phyloP scores from a whole-genome alignment of 2,113 vertebrate genomes.

The Periophthalmus modestus region DNA sequence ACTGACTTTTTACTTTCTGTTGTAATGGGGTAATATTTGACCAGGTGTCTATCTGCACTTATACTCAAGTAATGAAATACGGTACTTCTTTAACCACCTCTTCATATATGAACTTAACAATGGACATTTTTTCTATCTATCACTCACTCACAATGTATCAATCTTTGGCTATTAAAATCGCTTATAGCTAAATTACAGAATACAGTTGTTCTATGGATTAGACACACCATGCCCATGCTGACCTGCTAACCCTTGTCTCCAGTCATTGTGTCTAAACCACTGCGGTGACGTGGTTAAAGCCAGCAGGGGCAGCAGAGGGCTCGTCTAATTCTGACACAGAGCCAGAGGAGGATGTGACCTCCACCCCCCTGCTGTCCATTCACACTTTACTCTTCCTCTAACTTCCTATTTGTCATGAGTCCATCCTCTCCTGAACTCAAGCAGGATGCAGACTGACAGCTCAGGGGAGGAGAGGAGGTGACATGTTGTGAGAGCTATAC shows the following conservation, averaged over 20 bases:
- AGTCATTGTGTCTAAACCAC: not conserved
- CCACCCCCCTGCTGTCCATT: conserved; percentile 52
- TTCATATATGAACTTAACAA: not conserved
- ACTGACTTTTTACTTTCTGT: no score
- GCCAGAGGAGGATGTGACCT: conserved; percentile 55
- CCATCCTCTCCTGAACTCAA: conserved; percentile 15
- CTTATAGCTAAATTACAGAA: not conserved
- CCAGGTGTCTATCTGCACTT: no score
- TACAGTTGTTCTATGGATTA: conserved; percentile 15
- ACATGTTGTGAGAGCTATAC: conserved; percentile 41
- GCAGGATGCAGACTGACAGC: conserved; percentile 16
- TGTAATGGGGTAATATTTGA: no score
- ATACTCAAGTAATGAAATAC: no score
- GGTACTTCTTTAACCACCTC: no score
- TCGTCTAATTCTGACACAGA: conserved; percentile 23
- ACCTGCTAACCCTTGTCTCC: conserved; percentile 37
- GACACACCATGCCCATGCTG: conserved; percentile 34
- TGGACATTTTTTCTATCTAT: not conserved
- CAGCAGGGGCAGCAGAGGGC: conserved; percentile 45
- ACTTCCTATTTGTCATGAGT: conserved; percentile 41
- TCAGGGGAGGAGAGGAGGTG: conserved; percentile 48
- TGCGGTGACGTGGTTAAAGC: conserved; percentile 37
- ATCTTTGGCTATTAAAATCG: not conserved
- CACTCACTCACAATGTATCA: no score
- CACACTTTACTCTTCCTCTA: conserved; percentile 34